Evolutionary conservation across 2,888 invertebrate genomes (phyloP).

Genomic region (Heliconius charithonia): DNA sequence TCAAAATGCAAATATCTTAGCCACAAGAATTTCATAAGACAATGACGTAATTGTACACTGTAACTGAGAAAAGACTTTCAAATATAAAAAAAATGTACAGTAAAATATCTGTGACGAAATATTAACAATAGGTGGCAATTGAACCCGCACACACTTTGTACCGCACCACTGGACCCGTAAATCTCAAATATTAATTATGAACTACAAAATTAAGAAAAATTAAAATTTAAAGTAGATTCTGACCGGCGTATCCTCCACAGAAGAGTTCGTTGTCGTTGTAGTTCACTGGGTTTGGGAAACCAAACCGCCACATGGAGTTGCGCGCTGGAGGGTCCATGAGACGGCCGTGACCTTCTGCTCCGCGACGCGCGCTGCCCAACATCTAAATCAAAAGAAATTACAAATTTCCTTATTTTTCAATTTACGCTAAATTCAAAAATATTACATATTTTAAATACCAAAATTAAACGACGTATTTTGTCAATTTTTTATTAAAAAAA

Average conservation of each 20-base stretch:
- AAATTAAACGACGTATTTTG: neutral
- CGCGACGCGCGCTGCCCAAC: conserved; percentile 72
- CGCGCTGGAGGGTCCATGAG: conserved; percentile 96
- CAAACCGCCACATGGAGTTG: conserved; percentile 97
- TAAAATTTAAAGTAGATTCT: conserved; percentile 49
- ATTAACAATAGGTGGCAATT: no score
- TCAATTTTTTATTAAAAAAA: neutral
- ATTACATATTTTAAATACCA: no score
- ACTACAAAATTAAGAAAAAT: neutral
- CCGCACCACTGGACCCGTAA: no score
- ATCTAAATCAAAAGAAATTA: conserved; percentile 59
- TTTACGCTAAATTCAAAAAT: no score
- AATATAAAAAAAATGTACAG: no score
- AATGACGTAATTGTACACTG: conserved; percentile 10
- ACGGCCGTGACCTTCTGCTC: conserved; percentile 90
- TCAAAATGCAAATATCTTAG: conserved; percentile 16
- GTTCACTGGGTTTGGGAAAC: conserved; percentile 96
- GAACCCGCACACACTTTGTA: no score
- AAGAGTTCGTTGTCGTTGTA: conserved; percentile 97
- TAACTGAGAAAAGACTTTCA: no score
- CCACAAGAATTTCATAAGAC: conserved; percentile 14
- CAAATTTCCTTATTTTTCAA: neutral
- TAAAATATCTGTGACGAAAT: no score
- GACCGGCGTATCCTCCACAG: conserved; percentile 95
- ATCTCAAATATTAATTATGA: no score